Evolutionary conservation across 92 coral and sea anemone species (phyloP).

Genomic region (Zoanthus solanderi): DNA sequence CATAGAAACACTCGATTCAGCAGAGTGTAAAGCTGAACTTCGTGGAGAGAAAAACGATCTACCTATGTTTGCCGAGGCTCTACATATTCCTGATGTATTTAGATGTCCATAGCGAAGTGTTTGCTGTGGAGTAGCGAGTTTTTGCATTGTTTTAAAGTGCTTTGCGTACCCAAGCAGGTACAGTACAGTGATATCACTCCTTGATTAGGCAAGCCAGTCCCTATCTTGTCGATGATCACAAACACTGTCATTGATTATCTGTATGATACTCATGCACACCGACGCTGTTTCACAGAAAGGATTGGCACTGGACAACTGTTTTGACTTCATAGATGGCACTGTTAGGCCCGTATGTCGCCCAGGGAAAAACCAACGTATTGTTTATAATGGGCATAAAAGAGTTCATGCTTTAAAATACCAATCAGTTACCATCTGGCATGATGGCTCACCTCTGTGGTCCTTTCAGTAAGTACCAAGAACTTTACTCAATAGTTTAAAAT

Average conservation of each 20-base stretch:
- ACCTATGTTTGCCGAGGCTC: neutral
- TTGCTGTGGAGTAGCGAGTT: conserved; percentile 4
- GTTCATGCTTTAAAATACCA: conserved; percentile 1
- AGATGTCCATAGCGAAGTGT: conserved; percentile 17
- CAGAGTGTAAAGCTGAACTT: conserved; percentile 8
- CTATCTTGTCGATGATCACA: neutral
- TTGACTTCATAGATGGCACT: neutral
- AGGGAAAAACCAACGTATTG: no score
- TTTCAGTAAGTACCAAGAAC: neutral
- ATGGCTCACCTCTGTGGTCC: neutral
- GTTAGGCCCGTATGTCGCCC: neutral
- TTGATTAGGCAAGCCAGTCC: neutral
- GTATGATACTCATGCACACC: conserved; percentile 12
- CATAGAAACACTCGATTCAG: neutral
- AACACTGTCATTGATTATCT: conserved; percentile 6
- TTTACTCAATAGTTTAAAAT: neutral
- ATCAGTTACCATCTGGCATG: conserved; percentile 2
- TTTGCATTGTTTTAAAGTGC: conserved; percentile 9
- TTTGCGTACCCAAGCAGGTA: neutral
- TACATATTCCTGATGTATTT: neutral
- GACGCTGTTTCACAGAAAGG: conserved; percentile 10
- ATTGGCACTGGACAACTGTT: conserved; percentile 7
- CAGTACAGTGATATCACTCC: neutral
- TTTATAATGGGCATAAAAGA: no score
- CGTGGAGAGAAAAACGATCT: conserved; percentile 13